A percentile compares a stretch with the other conserved stretches of the same genome.
These are phyloP conservation scores for Notechis scutatus DNA, from an alignment of 2,113 vertebrate genomes.

Conservation along the genomic window DNA sequence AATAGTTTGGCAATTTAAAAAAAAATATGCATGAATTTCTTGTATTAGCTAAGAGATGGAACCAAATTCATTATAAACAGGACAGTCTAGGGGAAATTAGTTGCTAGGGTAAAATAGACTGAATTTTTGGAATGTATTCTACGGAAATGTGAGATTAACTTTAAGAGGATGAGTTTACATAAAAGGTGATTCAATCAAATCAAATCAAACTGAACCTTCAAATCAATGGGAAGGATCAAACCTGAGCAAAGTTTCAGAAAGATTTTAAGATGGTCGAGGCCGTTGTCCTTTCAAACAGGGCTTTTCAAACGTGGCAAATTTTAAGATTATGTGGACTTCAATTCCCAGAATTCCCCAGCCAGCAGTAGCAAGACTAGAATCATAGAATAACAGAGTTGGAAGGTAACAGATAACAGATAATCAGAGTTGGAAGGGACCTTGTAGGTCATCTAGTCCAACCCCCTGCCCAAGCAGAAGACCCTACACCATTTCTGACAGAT, in stretches of 20 bases:
- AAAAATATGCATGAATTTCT: conserved; percentile 48
- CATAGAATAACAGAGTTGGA: no score
- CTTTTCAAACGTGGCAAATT: no score
- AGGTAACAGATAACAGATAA: no score
- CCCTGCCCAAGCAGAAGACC: no score
- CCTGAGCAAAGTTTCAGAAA: background rate
- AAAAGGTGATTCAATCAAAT: no score
- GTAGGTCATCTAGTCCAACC: no score
- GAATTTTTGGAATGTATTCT: background rate
- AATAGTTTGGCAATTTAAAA: conserved; percentile 47
- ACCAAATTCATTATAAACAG: conserved; percentile 62
- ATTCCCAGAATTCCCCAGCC: background rate
- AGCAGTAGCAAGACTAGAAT: no score
- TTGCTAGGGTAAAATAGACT: background rate
- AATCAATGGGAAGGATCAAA: background rate
- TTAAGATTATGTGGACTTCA: background rate
- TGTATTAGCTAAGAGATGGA: conserved; percentile 24
- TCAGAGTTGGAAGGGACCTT: no score
- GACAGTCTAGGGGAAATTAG: conserved; percentile 38
- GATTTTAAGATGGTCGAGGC: no score
- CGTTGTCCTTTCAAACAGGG: no score
- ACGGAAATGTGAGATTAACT: background rate
- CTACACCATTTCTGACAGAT: no score
- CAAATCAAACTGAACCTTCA: background rate
- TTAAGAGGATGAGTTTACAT: background rate